Base-by-base conservation (phyloP, 2,797 vertebrate genomes). In the Heliangelus exortis region DNA sequence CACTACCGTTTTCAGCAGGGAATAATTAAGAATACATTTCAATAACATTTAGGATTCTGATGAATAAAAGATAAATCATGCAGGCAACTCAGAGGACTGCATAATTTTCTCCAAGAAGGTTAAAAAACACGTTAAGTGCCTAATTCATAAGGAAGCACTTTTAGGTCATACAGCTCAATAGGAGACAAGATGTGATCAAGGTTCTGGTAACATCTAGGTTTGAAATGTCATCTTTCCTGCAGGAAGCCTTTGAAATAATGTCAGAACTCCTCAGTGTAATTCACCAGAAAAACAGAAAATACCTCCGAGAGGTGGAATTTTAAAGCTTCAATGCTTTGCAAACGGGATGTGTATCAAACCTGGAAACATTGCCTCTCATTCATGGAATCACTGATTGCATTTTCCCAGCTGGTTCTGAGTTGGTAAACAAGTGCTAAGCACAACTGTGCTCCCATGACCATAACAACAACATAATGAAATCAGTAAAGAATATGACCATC, bases 1-100 rank as follows among this genome's bases (percentile, higher is more conserved):
- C 89, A 89, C 81, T 83, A 77, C 92, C 90, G 92, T 93, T 97
- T 96, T 92, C 96, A 92, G 84, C 75, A 79, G 73, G 87, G 94
- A 96, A 96, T 96, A 97, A 97, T 97, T 97, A 96, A 95, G 96
- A 95, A 95, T 93, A 95, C 94, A 95, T 96, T 96, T 96, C 96
- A 97, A 94, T 97, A 97, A 97, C 90, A 96, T 97, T 96, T 96
- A 95, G 91, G 53, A 95, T 95, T 96, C 88, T 97, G 95, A 97
- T 97, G 95, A 96, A 97, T 97, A 97, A 97, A 97, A 97, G 89
- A 97, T 97, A 90, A 84, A 69, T 81, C 79, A 95, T 21, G 68
- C 54, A 90, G 94, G 66, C 86, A 95, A 86, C 89, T 84, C 33
- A 31, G 71, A 92, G 73, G 72, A 63, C 87, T 91, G 95, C 72